A percentile compares a stretch with the other conserved stretches of the same genome.
Conservation (phyloP, 2,797 vertebrate genomes). For the Periophthalmus magnuspinnatus region DNA sequence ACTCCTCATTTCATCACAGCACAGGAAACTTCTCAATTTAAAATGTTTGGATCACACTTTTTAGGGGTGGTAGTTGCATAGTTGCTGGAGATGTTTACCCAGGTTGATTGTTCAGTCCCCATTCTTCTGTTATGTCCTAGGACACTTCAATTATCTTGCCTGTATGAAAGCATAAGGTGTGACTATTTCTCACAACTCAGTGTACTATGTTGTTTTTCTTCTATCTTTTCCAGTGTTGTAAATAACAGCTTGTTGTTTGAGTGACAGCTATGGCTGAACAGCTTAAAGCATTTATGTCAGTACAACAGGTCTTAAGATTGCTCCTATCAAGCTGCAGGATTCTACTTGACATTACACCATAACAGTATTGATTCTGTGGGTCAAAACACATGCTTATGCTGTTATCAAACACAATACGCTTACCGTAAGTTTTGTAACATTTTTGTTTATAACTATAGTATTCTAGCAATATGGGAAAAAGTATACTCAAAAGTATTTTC, state of each 20-base stretch:
- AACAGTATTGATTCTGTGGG: background rate
- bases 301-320: background rate
- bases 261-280: background rate
- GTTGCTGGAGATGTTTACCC: background rate
- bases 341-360: background rate
- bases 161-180: background rate
- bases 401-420: background rate
- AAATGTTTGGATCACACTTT: background rate
- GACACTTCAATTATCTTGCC: background rate
- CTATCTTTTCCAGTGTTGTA: background rate
- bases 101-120: background rate
- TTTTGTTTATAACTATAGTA: background rate
- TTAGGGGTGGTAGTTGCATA: background rate
- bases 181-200: background rate
- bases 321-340: background rate
- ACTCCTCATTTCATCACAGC: background rate
- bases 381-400: background rate
- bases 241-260: slow-evolving; percentile 4
- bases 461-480: background rate
- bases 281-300: background rate
- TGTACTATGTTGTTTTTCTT: background rate
- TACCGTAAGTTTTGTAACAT: background rate
- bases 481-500: too few species aligned
- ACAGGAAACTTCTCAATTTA: background rate
- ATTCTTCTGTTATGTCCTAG: background rate